Percentiles rank a stretch among this genome's conserved stretches.
These are phyloP conservation scores for Poeciliopsis paucimaculata DNA, from an alignment of 2,797 vertebrate species.

Conservation along the genomic window DNA sequence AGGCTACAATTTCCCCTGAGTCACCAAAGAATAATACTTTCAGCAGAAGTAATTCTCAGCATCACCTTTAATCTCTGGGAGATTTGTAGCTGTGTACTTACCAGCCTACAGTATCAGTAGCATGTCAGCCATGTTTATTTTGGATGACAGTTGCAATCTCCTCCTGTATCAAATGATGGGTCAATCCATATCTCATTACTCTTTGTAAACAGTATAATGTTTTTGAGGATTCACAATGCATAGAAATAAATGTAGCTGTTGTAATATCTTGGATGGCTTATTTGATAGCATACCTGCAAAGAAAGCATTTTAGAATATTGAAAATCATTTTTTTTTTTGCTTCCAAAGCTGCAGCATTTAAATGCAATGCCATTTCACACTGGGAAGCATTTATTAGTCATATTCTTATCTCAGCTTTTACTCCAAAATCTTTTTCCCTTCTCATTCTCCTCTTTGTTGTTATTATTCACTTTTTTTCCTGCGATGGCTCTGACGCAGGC, in stretches of 20 bases:
- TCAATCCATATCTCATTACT: constrained; percentile 80
- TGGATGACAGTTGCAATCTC: constrained; percentile 73
- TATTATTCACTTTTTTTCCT: constrained; percentile 56
- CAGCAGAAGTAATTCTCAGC: constrained; percentile 9
- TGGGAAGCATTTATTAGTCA: constrained; percentile 43
- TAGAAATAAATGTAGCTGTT: constrained; percentile 30
- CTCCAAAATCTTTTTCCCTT: constrained; percentile 20
- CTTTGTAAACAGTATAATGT: constrained; percentile 71
- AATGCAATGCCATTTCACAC: constrained; percentile 49
- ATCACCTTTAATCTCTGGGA: constrained; percentile 46
- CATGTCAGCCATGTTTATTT: constrained; percentile 69
- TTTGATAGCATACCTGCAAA: not conserved
- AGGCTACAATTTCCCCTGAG: constrained; percentile 2
- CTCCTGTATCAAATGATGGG: constrained; percentile 59
- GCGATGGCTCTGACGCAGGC: constrained; percentile 64
- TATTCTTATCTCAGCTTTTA: constrained; percentile 54
- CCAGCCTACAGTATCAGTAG: constrained; percentile 36
- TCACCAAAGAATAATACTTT: constrained; percentile 1
- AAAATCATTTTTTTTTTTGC: constrained; percentile 20
- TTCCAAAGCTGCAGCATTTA: constrained; percentile 28
- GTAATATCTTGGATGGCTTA: constrained; percentile 21
- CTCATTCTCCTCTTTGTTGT: constrained; percentile 42
- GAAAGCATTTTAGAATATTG: constrained; percentile 11
- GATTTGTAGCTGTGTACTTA: constrained; percentile 40
- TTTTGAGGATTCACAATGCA: constrained; percentile 51